Evolutionary conservation across 2,113 vertebrate genomes (phyloP).

Genomic region (Eonycteris spelaea): DNA sequence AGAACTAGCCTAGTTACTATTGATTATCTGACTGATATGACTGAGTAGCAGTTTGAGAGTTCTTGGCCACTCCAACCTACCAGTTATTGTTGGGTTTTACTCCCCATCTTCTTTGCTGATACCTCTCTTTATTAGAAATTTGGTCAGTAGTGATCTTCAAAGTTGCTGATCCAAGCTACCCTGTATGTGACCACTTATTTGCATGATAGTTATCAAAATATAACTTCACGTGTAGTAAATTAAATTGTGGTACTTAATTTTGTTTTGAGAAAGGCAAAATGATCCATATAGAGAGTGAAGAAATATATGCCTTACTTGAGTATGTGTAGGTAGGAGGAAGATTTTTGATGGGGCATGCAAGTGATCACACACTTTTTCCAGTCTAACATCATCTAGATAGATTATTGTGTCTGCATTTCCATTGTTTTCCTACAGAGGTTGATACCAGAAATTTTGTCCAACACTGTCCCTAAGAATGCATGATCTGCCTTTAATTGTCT

Average conservation of each 20-base stretch:
- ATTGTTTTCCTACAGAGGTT: slow-evolving; percentile 33
- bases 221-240: neutral
- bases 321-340: neutral
- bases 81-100: neutral
- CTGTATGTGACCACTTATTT: neutral
- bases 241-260: neutral
- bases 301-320: neutral
- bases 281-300: neutral
- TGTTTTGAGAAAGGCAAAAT: neutral
- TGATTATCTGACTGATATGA: neutral
- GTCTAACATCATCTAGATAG: neutral
- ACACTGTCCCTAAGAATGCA: neutral
- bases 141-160: neutral
- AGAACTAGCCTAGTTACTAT: neutral
- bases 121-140: neutral
- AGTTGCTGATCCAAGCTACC: neutral
- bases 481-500: neutral
- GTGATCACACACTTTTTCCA: neutral
- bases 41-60: neutral
- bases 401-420: neutral
- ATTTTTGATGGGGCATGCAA: neutral
- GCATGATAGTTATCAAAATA: neutral
- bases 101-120: neutral
- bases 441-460: neutral
- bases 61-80: neutral